Base-by-base conservation (phyloP, 2,888 invertebrate genomes). In the Peribatodes rhomboidaria region DNA sequence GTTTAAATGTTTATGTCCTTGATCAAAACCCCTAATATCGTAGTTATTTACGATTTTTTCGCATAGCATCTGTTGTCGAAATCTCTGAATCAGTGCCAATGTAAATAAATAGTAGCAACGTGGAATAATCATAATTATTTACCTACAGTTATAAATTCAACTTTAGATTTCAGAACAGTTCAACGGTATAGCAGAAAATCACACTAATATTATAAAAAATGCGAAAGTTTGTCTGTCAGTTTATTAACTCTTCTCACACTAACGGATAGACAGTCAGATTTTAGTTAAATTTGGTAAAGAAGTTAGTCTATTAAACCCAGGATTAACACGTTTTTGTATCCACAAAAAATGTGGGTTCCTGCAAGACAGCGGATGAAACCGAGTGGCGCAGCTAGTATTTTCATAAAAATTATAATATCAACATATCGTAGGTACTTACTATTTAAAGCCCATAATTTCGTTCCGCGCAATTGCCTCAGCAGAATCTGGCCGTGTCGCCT, bases 371-470 rank as follows among this genome's bases (percentile, higher is more conserved):
- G n/a, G n/a, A n/a, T n/a, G n/a, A n/a, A n/a, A n/a, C n/a, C n/a
- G n/a, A n/a, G n/a, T n/a, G n/a, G n/a, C n/a, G n/a, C n/a, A n/a
- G n/a, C n/a, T n/a, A n/a, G n/a, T n/a, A 55, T 44, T 37, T 55
- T 44, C 27, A 57, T 18, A 55, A 57, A 61, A 44, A 50, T 53
- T 61, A 65, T 56, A 53, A 66, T 59, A 52, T 55, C 61, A 69
- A 71, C 64, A 56, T 67, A 11, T 46, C 13, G 50, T 33, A 10
- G 41, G 42, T 74, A 94, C 95, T 94, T 91, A 96, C 96, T 96
- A 87, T 95, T 96, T 73, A 96, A 85, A 62, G 96, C 95, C 96
- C 96, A 96, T 72, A 96, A 79, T 85, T 95, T 96, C 67, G 95
- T 94, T 59, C 95, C 95, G 33, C 95, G 94, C 77, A 96, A 85